Evolutionary conservation across 2,888 invertebrate genomes (phyloP), one percentile per base, ranked within the genome.

Genomic region (Hermaeophaga mercurialis): DNA sequence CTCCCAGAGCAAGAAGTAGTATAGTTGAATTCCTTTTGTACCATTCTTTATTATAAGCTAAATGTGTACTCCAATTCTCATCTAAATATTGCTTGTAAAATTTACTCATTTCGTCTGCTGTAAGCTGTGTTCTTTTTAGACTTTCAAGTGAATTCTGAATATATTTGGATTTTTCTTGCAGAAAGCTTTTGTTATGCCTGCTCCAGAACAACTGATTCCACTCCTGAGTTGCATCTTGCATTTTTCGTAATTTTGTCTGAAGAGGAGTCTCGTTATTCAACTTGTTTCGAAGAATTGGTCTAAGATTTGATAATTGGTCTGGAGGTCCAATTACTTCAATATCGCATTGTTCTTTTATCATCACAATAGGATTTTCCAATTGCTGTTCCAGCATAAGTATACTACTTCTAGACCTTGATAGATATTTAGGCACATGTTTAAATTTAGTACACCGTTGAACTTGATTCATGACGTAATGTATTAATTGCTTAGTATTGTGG

Each of bases 151-250:
- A 46, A 8, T 44, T 28, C 31, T 69, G 59, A 3, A 87, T 72
- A 68, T 84, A 87, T 26, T 80, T 79, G 63, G 84, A 81, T 63
- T 78, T 79, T 78, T 81, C 84, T 75, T 87, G 81, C 69, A 85
- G 83, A 77, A 93, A 94, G 53, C 82, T 84, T 17, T 82, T 82
- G 72, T 94, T 94, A 68, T 94, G 94, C 59, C 82, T 80, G 0
- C 82, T 80, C 94, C 94, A 94, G 78, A 94, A 94, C 28, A 82
- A 79, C 63, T 93, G 88, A 75, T 94, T 93, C 93, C 93, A 94
- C 54, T 82, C 79, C 68, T 91, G 90, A 0, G 89, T 88, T 58
- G 86, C 85, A 61, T 83, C 80, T 69, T 88, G 84, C 63, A 84
- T 75, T 63, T 84, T 74, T 58, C 93, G 81, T 66, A 88, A 85